Percentiles rank a stretch among this genome's conserved stretches.
phyloP scores from a whole-genome alignment of 64 coral and sea anemone genomes.

The Pocillopora damicornis region DNA sequence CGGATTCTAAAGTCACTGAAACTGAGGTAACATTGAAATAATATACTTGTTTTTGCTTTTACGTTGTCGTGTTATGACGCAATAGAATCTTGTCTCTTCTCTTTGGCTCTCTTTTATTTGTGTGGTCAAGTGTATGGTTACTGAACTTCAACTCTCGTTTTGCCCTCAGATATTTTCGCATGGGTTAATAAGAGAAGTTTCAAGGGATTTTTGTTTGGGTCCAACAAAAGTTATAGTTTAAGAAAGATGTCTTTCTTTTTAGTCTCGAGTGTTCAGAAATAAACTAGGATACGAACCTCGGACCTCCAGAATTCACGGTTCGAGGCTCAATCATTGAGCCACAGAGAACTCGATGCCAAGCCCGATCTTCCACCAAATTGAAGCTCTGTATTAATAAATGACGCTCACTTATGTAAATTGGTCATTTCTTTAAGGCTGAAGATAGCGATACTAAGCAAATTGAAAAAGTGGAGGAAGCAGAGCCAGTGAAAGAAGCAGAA shows the following conservation, averaged over 20 bases:
- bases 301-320: background rate
- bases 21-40: background rate
- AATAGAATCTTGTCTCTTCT: too few species aligned
- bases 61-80: background rate
- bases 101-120: too few species aligned
- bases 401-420: background rate
- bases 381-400: too few species aligned
- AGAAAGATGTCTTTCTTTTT: too few species aligned
- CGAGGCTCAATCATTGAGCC: background rate
- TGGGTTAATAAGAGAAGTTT: too few species aligned
- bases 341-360: too few species aligned
- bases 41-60: background rate
- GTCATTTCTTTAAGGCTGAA: background rate
- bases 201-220: too few species aligned
- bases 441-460: background rate
- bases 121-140: too few species aligned
- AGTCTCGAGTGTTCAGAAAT: background rate
- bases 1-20: background rate
- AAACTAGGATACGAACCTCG: background rate
- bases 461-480: conserved; percentile 14
- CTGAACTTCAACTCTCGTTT: too few species aligned
- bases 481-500: background rate
- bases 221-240: too few species aligned
- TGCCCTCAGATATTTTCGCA: too few species aligned
- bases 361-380: too few species aligned